These are phyloP conservation scores for Rhopilema esculentum DNA, from an alignment of 30 jellyfish, hydroid and myxozoan genomes.

Conservation along the genomic window DNA sequence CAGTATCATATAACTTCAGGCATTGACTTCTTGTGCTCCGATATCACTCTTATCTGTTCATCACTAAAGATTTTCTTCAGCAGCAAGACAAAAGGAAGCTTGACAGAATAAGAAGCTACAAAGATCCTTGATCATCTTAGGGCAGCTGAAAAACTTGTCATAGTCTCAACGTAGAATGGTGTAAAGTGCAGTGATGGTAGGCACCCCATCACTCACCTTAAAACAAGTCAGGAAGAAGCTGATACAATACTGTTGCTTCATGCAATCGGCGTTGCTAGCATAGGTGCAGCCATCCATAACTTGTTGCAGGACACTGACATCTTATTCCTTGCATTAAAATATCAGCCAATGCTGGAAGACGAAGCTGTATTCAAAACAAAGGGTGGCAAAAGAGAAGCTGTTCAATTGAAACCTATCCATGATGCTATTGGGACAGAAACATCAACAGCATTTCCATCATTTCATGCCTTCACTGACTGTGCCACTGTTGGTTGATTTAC, in stretches of 20 bases:
- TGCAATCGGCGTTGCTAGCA: constrained; percentile 37
- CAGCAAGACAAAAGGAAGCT: too few relatives aligned
- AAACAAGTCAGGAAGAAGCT: constrained; percentile 46
- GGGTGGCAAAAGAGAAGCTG: constrained; percentile 39
- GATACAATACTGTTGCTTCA: constrained; percentile 35
- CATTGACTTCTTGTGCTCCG: too few relatives aligned
- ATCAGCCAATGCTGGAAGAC: constrained; percentile 49
- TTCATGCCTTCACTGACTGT: constrained; percentile 43
- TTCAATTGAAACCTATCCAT: constrained; percentile 28
- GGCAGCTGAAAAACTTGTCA: constrained; percentile 53
- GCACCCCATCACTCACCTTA: constrained; percentile 34
- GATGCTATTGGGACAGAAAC: constrained; percentile 38
- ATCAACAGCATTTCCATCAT: constrained; percentile 42
- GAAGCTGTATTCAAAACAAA: constrained; percentile 33
- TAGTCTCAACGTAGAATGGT: constrained; percentile 50
- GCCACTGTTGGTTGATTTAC: constrained; percentile 57
- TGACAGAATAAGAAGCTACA: constrained; percentile 41
- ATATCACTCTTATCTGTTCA: too few relatives aligned
- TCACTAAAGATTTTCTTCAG: too few relatives aligned
- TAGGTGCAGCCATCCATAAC: constrained; percentile 37
- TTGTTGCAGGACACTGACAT: constrained; percentile 31
- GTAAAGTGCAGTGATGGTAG: constrained; percentile 43
- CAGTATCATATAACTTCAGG: too few relatives aligned
- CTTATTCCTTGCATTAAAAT: constrained; percentile 29
- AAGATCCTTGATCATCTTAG: constrained; percentile 29